Evolutionary conservation across 1,140 invertebrate species (phyloP).

Genomic region (Lineus longissimus): DNA sequence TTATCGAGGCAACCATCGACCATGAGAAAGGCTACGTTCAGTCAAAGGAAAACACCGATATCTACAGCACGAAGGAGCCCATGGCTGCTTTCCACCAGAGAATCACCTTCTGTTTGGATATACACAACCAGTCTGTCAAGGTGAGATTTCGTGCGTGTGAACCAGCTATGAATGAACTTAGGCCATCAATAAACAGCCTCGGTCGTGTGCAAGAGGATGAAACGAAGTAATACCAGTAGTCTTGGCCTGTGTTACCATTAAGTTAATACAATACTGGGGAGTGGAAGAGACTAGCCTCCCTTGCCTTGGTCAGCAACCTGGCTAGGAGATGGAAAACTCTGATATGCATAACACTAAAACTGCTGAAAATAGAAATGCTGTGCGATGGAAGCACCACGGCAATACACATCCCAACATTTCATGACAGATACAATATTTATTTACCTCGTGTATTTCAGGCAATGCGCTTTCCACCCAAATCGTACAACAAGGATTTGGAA

Average conservation of each 20-base stretch:
- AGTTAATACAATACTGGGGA: too few species aligned
- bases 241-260: too few species aligned
- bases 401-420: too few species aligned
- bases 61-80: conserved; percentile 96
- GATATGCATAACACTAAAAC: too few species aligned
- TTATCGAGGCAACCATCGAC: conserved; percentile 95
- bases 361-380: too few species aligned
- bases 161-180: not conserved
- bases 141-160: conserved; percentile 18
- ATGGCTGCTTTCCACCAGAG: conserved; percentile 95
- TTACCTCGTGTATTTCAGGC: too few species aligned
- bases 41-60: conserved; percentile 93
- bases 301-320: too few species aligned
- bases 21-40: conserved; percentile 94
- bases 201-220: not conserved
- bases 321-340: too few species aligned
- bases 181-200: too few species aligned
- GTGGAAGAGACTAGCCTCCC: too few species aligned
- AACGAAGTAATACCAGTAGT: conserved; percentile 11
- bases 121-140: conserved; percentile 87
- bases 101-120: conserved; percentile 94
- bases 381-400: too few species aligned
- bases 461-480: conserved; percentile 98
- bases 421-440: too few species aligned
- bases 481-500: conserved; percentile 96